Percentiles rank a stretch among this genome's conserved stretches.
phyloP scores from a whole-genome alignment of 2,797 vertebrate species.

The Pseudotriccus pelzelni region DNA sequence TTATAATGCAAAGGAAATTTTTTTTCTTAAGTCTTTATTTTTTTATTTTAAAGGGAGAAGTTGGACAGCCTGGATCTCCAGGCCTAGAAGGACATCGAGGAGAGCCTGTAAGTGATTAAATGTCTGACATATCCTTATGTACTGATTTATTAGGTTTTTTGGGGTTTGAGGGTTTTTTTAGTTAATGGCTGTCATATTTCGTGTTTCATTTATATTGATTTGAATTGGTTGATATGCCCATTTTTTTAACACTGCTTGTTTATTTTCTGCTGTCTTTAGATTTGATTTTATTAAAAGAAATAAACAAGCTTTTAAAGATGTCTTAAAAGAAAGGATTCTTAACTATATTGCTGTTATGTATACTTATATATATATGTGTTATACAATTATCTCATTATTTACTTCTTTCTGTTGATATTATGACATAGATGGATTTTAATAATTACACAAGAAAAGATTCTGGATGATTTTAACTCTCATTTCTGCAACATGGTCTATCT shows the following conservation, averaged over 20 bases:
- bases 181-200: background rate
- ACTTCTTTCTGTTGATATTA: background rate
- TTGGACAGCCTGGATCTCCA: slow-evolving; percentile 82
- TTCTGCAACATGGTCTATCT: background rate
- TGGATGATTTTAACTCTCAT: background rate
- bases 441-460: background rate
- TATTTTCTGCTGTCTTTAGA: background rate
- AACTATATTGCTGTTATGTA: background rate
- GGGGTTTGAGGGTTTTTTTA: background rate
- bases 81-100: slow-evolving; percentile 88
- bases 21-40: background rate
- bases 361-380: background rate
- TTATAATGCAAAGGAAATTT: background rate
- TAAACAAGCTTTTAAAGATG: background rate
- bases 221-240: background rate
- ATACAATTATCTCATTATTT: background rate
- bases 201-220: background rate
- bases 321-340: background rate
- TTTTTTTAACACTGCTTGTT: background rate
- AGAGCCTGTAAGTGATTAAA: slow-evolving; percentile 84
- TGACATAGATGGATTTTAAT: background rate
- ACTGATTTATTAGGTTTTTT: background rate
- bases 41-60: slow-evolving; percentile 84
- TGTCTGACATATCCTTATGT: background rate
- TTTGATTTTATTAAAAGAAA: background rate